phyloP scores from a whole-genome alignment of 2,113 vertebrate species.

The Alligator mississippiensis region DNA sequence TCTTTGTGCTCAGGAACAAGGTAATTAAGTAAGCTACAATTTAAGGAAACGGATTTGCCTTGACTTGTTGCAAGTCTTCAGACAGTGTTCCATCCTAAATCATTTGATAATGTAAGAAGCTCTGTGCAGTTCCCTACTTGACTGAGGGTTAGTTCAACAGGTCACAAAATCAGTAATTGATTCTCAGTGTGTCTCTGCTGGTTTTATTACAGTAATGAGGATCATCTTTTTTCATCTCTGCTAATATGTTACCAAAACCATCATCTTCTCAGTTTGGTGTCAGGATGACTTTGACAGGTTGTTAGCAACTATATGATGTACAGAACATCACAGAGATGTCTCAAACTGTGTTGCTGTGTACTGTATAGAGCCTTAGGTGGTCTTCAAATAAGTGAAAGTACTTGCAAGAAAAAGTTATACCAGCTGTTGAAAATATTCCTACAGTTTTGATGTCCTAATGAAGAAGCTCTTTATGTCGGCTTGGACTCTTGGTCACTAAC shows the following conservation, averaged over 20 bases:
- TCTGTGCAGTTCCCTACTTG: conserved; percentile 59
- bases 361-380: conserved; percentile 69
- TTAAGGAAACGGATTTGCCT: conserved; percentile 72
- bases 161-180: conserved; percentile 84
- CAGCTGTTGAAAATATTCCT: conserved; percentile 55
- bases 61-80: conserved; percentile 71
- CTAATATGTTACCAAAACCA: conserved; percentile 77
- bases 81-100: conserved; percentile 78
- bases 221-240: conserved; percentile 77
- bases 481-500: conserved; percentile 7
- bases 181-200: conserved; percentile 79
- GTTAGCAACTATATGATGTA: conserved; percentile 78
- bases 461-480: conserved; percentile 44
- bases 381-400: conserved; percentile 53
- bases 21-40: conserved; percentile 82
- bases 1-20: conserved; percentile 80
- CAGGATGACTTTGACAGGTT: conserved; percentile 82
- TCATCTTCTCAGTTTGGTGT: conserved; percentile 80
- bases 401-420: conserved; percentile 67
- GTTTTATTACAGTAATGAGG: conserved; percentile 85
- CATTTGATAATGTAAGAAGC: conserved; percentile 74
- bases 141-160: conserved; percentile 80
- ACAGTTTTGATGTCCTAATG: conserved; percentile 68
- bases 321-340: conserved; percentile 77
- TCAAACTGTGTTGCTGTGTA: conserved; percentile 73